These are phyloP conservation scores for Rostratula benghalensis DNA, from an alignment of 2,113 vertebrate species.

Conservation along the genomic window DNA sequence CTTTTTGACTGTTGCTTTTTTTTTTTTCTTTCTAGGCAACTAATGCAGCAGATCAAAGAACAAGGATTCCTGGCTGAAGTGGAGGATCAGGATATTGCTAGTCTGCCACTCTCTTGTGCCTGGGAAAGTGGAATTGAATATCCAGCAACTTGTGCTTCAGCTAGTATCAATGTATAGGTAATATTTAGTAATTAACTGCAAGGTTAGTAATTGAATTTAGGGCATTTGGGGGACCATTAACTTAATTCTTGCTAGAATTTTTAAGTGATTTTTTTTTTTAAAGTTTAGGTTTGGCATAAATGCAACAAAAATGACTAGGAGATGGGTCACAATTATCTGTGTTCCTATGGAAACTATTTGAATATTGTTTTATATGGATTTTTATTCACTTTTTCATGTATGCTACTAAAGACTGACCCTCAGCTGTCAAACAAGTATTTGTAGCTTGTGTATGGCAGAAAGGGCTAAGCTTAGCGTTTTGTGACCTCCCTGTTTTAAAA, in stretches of 20 bases:
- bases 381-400: slow-evolving; percentile 81
- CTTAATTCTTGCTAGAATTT: slow-evolving; percentile 77
- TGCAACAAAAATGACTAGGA: slow-evolving; percentile 80
- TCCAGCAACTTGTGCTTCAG: slow-evolving; percentile 78
- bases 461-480: slow-evolving; percentile 61
- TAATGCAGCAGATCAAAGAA: slow-evolving; percentile 85
- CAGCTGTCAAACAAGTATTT: slow-evolving; percentile 78
- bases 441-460: slow-evolving; percentile 79
- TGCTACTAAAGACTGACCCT: slow-evolving; percentile 70
- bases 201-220: slow-evolving; percentile 61
- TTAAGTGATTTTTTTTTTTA: slow-evolving; percentile 61
- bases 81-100: slow-evolving; percentile 75
- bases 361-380: slow-evolving; percentile 87
- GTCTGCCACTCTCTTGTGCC: slow-evolving; percentile 85
- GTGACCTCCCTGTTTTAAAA: slow-evolving; percentile 78
- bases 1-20: neutral
- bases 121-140: slow-evolving; percentile 86
- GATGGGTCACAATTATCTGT: slow-evolving; percentile 89
- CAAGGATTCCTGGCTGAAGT: slow-evolving; percentile 73
- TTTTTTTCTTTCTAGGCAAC: slow-evolving; percentile 76
- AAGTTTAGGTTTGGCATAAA: slow-evolving; percentile 68
- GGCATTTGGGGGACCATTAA: slow-evolving; percentile 76
- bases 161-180: slow-evolving; percentile 82
- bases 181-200: slow-evolving; percentile 52
- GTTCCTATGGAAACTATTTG: slow-evolving; percentile 98